Percentiles rank a stretch among this genome's conserved stretches.
Conservation (phyloP, 64 coral and sea anemone species). For the Pocillopora verrucosa region DNA sequence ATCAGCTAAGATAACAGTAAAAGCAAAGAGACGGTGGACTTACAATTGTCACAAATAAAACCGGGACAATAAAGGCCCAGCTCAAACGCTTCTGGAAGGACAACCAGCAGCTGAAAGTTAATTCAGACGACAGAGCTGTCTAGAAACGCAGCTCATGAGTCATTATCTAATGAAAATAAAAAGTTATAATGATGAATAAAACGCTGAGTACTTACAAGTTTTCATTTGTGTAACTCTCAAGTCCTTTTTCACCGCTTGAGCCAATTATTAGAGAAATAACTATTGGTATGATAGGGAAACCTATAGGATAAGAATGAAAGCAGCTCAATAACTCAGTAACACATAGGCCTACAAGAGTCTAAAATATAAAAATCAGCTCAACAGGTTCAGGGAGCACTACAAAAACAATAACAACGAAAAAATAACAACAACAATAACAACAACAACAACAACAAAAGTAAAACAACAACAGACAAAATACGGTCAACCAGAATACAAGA, state of each 20-base stretch:
- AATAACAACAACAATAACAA: no score
- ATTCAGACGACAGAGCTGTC: neutral
- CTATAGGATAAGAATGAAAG: neutral
- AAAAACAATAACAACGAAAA: no score
- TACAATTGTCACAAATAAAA: slow-evolving; percentile 29
- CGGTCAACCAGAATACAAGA: no score
- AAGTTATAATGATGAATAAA: neutral
- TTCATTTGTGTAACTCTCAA: slow-evolving; percentile 46
- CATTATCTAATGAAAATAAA: neutral
- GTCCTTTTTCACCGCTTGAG: neutral
- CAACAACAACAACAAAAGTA: no score
- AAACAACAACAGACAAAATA: no score
- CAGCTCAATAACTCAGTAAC: no score
- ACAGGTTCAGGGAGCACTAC: no score
- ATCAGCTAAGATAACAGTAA: neutral
- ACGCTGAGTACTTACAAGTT: slow-evolving; percentile 43
- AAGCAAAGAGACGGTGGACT: neutral
- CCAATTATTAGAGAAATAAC: slow-evolving; percentile 37
- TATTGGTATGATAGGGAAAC: slow-evolving; percentile 51
- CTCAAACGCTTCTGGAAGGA: slow-evolving; percentile 51
- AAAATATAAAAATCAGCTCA: no score
- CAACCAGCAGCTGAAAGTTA: slow-evolving; percentile 50
- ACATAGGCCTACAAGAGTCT: no score
- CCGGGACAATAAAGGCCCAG: slow-evolving; percentile 60
- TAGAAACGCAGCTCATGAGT: neutral